These are phyloP conservation scores for Nanorana parkeri DNA, from an alignment of 2,113 vertebrate genomes.

Conservation along the genomic window DNA sequence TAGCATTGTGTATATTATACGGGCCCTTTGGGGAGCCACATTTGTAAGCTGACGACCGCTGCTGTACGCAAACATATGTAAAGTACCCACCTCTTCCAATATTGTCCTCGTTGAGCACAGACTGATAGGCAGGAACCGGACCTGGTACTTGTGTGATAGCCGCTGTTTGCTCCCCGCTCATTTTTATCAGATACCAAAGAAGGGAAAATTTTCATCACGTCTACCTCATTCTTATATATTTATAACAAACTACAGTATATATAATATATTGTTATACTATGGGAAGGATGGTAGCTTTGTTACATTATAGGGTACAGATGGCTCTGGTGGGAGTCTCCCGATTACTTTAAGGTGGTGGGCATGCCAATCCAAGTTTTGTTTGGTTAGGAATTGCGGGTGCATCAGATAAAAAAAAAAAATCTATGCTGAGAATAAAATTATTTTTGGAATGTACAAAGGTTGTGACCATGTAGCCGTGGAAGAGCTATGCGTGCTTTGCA, in stretches of 20 bases:
- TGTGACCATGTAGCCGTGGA: too few relatives aligned
- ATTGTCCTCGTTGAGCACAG: not conserved
- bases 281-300: not conserved
- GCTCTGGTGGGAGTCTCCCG: not conserved
- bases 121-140: not conserved
- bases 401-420: too few relatives aligned
- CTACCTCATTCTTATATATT: conserved; percentile 80
- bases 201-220: conserved; percentile 73
- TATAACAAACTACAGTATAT: conserved; percentile 16
- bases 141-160: not conserved
- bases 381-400: too few relatives aligned
- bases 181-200: conserved; percentile 73
- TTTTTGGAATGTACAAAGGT: too few relatives aligned
- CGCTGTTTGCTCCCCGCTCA: conserved; percentile 61
- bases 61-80: not conserved
- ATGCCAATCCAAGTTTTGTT: too few relatives aligned
- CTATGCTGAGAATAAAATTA: too few relatives aligned
- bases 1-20: too few relatives aligned
- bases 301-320: not conserved
- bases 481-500: too few relatives aligned
- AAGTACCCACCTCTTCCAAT: not conserved
- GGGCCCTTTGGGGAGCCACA: too few relatives aligned
- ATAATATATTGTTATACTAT: too few relatives aligned
- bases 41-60: not conserved
- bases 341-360: not conserved